Conservation (phyloP, 2,888 invertebrate genomes). For the Leptopilina syphax region DNA sequence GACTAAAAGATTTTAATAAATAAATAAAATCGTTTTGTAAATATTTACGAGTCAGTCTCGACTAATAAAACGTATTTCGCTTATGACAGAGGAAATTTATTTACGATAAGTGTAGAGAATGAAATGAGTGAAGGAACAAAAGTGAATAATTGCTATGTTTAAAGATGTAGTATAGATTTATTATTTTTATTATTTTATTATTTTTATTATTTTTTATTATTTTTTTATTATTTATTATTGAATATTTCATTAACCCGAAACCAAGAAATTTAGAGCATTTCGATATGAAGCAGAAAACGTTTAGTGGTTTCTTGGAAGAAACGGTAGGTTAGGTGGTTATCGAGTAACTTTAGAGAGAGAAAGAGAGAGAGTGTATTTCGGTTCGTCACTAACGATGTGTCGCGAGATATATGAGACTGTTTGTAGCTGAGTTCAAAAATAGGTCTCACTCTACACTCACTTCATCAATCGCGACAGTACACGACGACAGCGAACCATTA, state of each 20-base stretch:
- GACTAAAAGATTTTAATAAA: too few species aligned
- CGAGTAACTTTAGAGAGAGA: slow-evolving; percentile 46
- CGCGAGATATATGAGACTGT: slow-evolving; percentile 71
- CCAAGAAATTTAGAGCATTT: slow-evolving; percentile 6
- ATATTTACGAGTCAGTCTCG: too few species aligned
- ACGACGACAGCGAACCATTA: slow-evolving; percentile 62
- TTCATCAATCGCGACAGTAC: slow-evolving; percentile 70
- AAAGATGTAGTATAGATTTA: background rate
- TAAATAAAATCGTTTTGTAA: too few species aligned
- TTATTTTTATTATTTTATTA: too few species aligned
- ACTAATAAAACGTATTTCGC: too few species aligned
- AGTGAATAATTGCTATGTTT: too few species aligned
- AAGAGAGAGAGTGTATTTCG: slow-evolving; percentile 55
- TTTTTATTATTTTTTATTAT: too few species aligned
- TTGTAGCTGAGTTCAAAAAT: slow-evolving; percentile 72
- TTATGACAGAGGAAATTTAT: too few species aligned
- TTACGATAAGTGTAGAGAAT: too few species aligned
- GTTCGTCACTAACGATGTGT: slow-evolving; percentile 66
- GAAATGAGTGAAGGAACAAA: too few species aligned
- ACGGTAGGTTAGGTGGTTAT: slow-evolving; percentile 47
- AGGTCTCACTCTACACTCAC: slow-evolving; percentile 73
- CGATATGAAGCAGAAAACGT: background rate
- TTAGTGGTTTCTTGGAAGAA: slow-evolving; percentile 60
- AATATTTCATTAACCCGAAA: slow-evolving; percentile 45
- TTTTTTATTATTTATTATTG: too few species aligned